A percentile compares a stretch with the other conserved stretches of the same genome.
Conservation (phyloP, 2,113 vertebrate genomes). For the Apodemus sylvaticus region DNA sequence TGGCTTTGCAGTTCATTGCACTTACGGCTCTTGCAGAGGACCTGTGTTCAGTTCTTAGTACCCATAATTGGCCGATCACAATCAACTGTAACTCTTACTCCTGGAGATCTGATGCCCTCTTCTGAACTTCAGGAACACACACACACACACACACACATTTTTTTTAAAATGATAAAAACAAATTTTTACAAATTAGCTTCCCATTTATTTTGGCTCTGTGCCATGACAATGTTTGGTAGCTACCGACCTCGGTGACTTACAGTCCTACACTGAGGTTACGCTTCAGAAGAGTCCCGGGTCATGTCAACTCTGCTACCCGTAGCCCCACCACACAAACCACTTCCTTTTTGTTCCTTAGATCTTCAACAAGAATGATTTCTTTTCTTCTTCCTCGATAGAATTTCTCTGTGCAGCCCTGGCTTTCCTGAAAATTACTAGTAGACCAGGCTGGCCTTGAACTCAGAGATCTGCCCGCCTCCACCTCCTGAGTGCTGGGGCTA, state of each 20-base stretch:
- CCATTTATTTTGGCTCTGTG: neutral
- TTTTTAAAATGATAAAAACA: neutral
- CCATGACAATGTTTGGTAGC: neutral
- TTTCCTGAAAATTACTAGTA: too few relatives aligned
- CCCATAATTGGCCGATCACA: neutral
- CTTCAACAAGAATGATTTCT: neutral
- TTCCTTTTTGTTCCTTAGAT: neutral
- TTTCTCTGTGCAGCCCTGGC: too few relatives aligned
- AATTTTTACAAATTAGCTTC: neutral
- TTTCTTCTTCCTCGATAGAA: too few relatives aligned
- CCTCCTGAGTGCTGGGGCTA: too few relatives aligned
- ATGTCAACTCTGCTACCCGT: neutral
- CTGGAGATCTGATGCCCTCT: neutral
- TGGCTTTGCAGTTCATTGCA: neutral
- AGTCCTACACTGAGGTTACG: fast-evolving
- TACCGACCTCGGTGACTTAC: neutral
- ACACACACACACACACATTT: too few relatives aligned
- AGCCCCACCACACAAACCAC: neutral
- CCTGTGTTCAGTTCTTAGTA: neutral
- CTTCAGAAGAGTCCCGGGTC: neutral
- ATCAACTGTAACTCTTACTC: neutral
- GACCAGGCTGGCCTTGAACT: too few relatives aligned
- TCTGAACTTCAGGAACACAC: neutral
- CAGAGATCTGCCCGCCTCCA: too few relatives aligned
- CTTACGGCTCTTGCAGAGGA: neutral